Base-by-base conservation (phyloP, 2,888 invertebrate species). In the Limnephilus marmoratus region DNA sequence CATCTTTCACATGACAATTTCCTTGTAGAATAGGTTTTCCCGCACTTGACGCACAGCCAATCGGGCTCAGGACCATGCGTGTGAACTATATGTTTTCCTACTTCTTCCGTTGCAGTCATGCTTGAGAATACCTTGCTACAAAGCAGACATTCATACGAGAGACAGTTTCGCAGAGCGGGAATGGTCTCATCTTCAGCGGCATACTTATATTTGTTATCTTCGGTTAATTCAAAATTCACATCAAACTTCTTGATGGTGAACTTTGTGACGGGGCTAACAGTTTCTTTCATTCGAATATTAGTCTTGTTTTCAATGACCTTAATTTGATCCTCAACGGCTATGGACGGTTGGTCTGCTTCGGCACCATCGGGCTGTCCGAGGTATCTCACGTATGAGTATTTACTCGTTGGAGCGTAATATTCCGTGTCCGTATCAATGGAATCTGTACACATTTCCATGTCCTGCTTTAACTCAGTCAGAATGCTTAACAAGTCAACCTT, bases 281-380 rank as follows among this genome's bases (percentile, higher is more conserved):
- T 91, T 81, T 91, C 91, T 86, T 91, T 86, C 31, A 91, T 80
- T 7, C 91, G 86, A 31, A 91, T 80, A 31, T 91, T 91, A n/a
- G 86, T 45, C 9, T 37, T n/a, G 24, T 31, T 80, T 13, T 24
- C 15, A 9, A 49, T 41, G 15, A 86, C n/a, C n/a, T 45, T 37
- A 1, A 31, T 68, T 53, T 87, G 87, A 34, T 53, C 29, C 13
- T 15, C 15, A 3, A 31, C 29, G 1, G 29, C 7, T 5, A 68
- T 53, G 18, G 31, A 2, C 0, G 53, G 68, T 29, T 87, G n/a
- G 68, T 87, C 68, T 4, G 13, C 13, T 15, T 68, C 68, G 1
- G 13, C 53, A 0, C 29, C 15, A 31, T 29, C 13, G 34, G 81
- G 29, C 37, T 81, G 91, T 45, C 91, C 91, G 0, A 91, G 12